Conservation (phyloP, 2,888 invertebrate genomes). For the Myathropa florea region DNA sequence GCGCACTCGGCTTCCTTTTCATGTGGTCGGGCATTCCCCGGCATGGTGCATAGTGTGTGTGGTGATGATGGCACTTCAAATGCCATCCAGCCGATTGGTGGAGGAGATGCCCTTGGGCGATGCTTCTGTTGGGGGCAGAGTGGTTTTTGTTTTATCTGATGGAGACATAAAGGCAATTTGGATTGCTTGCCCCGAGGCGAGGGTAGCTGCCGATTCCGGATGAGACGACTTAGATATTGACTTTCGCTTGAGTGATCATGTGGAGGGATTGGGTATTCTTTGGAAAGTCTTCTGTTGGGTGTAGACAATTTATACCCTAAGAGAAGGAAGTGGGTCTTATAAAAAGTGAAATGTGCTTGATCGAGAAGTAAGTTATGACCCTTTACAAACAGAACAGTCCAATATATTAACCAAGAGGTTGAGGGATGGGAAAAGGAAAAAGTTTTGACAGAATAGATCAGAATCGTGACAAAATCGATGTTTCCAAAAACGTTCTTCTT, state of each 20-base stretch:
- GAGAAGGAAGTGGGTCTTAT: not conserved
- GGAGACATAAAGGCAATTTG: not conserved
- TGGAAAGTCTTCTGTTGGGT: not conserved
- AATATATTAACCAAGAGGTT: too few species aligned
- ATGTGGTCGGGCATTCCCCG: not conserved
- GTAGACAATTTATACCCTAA: not conserved
- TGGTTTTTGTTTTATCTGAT: slow-evolving; percentile 14
- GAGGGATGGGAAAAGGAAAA: too few species aligned
- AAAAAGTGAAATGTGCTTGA: too few species aligned
- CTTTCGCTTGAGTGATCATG: not conserved
- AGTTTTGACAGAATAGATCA: too few species aligned
- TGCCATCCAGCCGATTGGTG: slow-evolving; percentile 2
- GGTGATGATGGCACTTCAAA: slow-evolving; percentile 31
- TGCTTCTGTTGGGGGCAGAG: slow-evolving; percentile 2
- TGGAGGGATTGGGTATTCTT: not conserved
- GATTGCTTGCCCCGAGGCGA: not conserved
- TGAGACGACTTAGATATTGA: not conserved
- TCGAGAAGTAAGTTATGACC: too few species aligned
- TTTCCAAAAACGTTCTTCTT: too few species aligned
- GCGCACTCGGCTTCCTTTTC: slow-evolving; percentile 23
- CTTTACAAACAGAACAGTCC: too few species aligned
- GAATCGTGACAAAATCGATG: too few species aligned
- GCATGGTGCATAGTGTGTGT: not conserved
- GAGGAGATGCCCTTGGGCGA: slow-evolving; percentile 21
- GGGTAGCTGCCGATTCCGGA: not conserved